A percentile compares a stretch with the other conserved stretches of the same genome.
phyloP scores from a whole-genome alignment of 2,797 vertebrate species.

The Chanos chanos region DNA sequence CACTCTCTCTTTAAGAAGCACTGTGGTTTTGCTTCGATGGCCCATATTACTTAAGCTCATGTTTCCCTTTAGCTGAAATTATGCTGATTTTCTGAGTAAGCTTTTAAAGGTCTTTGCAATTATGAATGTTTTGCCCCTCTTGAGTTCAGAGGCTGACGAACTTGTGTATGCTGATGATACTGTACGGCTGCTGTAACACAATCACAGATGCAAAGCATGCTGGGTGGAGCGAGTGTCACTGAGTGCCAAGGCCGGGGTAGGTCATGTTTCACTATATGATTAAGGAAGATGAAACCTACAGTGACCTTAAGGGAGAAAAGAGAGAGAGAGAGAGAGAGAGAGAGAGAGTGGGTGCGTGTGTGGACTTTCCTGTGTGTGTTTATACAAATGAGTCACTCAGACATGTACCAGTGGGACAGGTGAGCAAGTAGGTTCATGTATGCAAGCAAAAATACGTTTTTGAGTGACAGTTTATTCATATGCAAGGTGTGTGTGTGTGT shows the following conservation, averaged over 20 bases:
- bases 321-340: not conserved
- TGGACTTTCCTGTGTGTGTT: no score
- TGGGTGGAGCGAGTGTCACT: constrained; percentile 59
- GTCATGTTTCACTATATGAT: constrained; percentile 70
- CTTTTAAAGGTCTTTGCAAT: constrained; percentile 74
- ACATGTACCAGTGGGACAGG: no score
- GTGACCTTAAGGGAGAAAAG: constrained; percentile 53
- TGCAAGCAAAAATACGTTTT: constrained; percentile 11
- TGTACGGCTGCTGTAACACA: constrained; percentile 68
- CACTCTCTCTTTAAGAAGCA: not conserved
- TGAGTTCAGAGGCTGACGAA: constrained; percentile 63
- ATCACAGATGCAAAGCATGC: constrained; percentile 71
- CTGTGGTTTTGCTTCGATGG: constrained; percentile 42
- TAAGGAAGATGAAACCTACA: constrained; percentile 65
- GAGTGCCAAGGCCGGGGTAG: constrained; percentile 66
- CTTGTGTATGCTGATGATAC: constrained; percentile 67
- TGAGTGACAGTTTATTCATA: constrained; percentile 4
- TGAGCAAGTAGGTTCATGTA: no score
- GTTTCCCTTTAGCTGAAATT: constrained; percentile 33
- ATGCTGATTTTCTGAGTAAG: constrained; percentile 64
- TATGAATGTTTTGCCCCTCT: constrained; percentile 49
- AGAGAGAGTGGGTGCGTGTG: constrained; percentile 10
- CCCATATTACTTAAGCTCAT: constrained; percentile 28
- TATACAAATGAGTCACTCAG: no score
- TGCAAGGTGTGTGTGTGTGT: constrained; percentile 32